phyloP scores from a whole-genome alignment of 92 coral and sea anemone species.

The Palythoa grandiflora region DNA sequence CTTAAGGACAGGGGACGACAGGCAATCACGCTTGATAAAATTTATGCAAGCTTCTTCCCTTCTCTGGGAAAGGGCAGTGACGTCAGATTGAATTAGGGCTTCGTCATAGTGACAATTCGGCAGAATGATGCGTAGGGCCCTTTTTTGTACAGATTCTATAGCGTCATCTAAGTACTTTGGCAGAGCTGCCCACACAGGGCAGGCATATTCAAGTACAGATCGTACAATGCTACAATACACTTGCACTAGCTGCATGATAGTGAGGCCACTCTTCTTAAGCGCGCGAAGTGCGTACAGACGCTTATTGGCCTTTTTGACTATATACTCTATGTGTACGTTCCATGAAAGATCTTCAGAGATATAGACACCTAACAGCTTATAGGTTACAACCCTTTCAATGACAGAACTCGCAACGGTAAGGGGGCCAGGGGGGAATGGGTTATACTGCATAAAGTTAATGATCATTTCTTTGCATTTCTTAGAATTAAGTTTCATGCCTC shows the following conservation, averaged over 20 bases:
- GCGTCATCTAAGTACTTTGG: background rate
- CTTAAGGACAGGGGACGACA: too few relatives aligned
- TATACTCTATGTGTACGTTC: background rate
- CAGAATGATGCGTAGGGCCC: background rate
- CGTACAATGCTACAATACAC: background rate
- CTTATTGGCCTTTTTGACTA: background rate
- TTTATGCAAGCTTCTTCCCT: too few relatives aligned
- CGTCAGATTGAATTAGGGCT: background rate
- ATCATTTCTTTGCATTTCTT: too few relatives aligned
- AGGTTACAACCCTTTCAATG: too few relatives aligned
- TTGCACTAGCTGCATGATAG: background rate
- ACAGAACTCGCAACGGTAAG: background rate
- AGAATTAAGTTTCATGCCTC: too few relatives aligned
- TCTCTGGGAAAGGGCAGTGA: background rate
- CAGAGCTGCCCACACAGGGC: constrained; percentile 1
- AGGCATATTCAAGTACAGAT: background rate
- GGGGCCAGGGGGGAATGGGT: background rate
- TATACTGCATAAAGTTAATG: too few relatives aligned
- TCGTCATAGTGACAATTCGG: background rate
- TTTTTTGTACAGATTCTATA: background rate
- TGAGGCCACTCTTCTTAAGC: background rate
- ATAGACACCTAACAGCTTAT: background rate
- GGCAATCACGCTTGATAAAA: too few relatives aligned
- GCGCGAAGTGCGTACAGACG: background rate
- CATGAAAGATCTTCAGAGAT: constrained; percentile 1